Evolutionary conservation across 1,140 invertebrate genomes (phyloP).

Genomic region (Hestina assimilis): DNA sequence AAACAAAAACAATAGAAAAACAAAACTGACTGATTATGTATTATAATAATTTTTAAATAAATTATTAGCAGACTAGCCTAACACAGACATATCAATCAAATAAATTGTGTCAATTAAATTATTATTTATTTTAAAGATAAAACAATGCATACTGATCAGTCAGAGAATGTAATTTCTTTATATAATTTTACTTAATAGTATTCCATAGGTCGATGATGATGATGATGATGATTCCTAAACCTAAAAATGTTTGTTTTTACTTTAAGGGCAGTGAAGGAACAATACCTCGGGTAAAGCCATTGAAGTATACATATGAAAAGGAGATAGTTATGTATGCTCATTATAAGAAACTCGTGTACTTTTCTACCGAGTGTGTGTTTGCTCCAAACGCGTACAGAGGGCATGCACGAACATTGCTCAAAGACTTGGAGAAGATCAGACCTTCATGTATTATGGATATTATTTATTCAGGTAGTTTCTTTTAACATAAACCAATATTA

Average conservation of each 20-base stretch:
- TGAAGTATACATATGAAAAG: constrained; percentile 99
- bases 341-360: constrained; percentile 98
- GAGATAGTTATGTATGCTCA: constrained; percentile 99
- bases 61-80: too few species aligned
- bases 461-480: constrained; percentile 91
- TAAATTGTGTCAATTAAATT: too few species aligned
- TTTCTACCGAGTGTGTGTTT: constrained; percentile 99
- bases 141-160: too few species aligned
- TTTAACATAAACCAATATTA: background rate
- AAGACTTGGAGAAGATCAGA: constrained; percentile 96
- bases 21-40: too few species aligned
- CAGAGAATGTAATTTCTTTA: too few species aligned
- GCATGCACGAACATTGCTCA: constrained; percentile 94
- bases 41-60: too few species aligned
- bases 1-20: too few species aligned
- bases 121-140: too few species aligned
- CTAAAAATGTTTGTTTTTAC: background rate
- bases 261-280: constrained; percentile 89
- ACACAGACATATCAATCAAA: too few species aligned
- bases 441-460: constrained; percentile 98
- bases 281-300: constrained; percentile 96
- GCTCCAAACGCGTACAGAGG: constrained; percentile 99
- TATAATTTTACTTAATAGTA: too few species aligned
- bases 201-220: too few species aligned
- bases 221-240: background rate